Percentiles rank a stretch among this genome's conserved stretches.
phyloP scores from a whole-genome alignment of 2,113 vertebrate genomes.

The Hipposideros armiger region DNA sequence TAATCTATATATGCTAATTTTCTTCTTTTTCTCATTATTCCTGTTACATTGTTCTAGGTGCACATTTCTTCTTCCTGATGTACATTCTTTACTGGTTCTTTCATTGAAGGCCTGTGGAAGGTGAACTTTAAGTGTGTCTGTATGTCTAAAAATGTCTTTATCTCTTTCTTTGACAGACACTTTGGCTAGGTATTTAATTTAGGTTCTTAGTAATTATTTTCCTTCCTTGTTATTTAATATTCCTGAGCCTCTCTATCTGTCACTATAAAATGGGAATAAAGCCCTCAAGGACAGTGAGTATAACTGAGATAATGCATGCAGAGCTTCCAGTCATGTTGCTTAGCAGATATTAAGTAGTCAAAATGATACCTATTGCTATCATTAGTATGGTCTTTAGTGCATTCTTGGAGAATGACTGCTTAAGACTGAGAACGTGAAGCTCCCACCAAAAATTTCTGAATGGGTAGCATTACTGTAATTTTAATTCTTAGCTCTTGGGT shows the following conservation, averaged over 20 bases:
- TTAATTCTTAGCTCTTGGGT: background rate
- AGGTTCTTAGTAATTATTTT: background rate
- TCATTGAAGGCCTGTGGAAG: background rate
- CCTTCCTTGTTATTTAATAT: background rate
- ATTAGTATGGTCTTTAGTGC: background rate
- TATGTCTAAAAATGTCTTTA: background rate
- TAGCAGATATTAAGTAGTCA: background rate
- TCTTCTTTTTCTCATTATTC: background rate
- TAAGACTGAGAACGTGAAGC: background rate
- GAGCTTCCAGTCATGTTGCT: background rate
- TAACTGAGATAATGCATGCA: background rate
- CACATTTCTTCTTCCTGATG: background rate
- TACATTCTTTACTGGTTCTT: background rate
- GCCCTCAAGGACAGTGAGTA: background rate
- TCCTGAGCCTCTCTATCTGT: background rate
- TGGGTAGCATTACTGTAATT: background rate
- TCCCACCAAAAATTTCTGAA: background rate
- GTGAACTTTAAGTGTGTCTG: background rate
- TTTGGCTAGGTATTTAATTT: constrained; percentile 1
- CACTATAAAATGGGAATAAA: background rate
- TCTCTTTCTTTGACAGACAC: background rate
- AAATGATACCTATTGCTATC: background rate
- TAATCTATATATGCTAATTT: background rate
- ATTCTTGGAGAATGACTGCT: background rate
- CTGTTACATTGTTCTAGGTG: background rate